These are phyloP conservation scores for Loripinus fragilis DNA, from an alignment of 2,888 invertebrate species.

Conservation along the genomic window DNA sequence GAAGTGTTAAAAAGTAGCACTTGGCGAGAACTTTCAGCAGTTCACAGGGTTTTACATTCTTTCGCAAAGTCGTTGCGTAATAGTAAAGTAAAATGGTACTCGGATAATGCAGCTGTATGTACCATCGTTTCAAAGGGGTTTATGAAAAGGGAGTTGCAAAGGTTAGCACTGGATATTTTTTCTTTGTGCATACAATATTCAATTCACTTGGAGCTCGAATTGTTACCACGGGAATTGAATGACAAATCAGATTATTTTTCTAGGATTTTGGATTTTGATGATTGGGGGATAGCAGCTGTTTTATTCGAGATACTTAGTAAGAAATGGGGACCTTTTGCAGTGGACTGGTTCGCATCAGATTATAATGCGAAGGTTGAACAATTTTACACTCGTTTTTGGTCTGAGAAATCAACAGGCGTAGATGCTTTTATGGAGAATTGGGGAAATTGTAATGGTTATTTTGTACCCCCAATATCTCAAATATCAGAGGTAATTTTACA, in stretches of 20 bases:
- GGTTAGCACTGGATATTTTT: slow-evolving; percentile 25
- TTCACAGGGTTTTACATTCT: background rate
- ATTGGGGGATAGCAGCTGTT: background rate
- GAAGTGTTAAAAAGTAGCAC: background rate
- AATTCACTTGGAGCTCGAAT: background rate
- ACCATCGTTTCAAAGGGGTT: slow-evolving; percentile 31
- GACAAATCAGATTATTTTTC: slow-evolving; percentile 4
- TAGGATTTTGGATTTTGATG: background rate
- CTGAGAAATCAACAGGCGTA: background rate
- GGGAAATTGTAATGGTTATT: slow-evolving; percentile 2
- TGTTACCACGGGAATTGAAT: background rate
- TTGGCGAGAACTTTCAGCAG: background rate
- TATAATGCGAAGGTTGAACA: slow-evolving; percentile 24
- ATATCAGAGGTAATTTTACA: background rate
- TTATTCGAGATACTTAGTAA: background rate
- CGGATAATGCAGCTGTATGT: background rate
- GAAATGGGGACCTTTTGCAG: slow-evolving; percentile 30
- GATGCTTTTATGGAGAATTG: slow-evolving; percentile 26
- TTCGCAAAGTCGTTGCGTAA: background rate
- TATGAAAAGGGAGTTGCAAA: slow-evolving; percentile 39
- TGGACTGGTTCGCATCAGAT: slow-evolving; percentile 32
- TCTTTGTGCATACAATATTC: background rate
- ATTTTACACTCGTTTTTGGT: slow-evolving; percentile 44
- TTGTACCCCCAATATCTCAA: slow-evolving; percentile 16
- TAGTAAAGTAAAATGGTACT: background rate